Conservation (phyloP, 2,888 invertebrate species). For the Drosophila eohydei region DNA sequence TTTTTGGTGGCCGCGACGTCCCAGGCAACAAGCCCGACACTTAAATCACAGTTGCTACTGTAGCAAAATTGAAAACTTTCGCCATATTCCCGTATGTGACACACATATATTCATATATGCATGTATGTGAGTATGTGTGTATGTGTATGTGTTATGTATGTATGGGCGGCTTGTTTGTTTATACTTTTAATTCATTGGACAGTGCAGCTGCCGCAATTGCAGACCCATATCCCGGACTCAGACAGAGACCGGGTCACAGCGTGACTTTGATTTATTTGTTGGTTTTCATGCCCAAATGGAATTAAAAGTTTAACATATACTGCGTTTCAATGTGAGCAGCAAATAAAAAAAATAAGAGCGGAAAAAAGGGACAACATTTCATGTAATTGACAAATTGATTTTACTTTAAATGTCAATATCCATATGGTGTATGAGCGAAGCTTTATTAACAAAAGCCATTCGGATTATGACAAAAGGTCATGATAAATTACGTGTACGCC, state of each 20-base stretch:
- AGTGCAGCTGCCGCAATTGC: slow-evolving; percentile 63
- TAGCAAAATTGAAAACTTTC: slow-evolving; percentile 70
- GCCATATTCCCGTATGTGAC: slow-evolving; percentile 16
- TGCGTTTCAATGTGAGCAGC: slow-evolving; percentile 43
- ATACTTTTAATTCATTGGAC: slow-evolving; percentile 73
- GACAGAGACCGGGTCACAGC: slow-evolving; percentile 28
- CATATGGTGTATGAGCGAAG: slow-evolving; percentile 38
- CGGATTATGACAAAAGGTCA: slow-evolving; percentile 51
- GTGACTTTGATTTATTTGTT: slow-evolving; percentile 78
- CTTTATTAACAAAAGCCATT: slow-evolving; percentile 55
- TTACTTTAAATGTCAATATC: slow-evolving; percentile 62
- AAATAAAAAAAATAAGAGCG: slow-evolving; percentile 19
- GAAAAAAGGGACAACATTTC: slow-evolving; percentile 29
- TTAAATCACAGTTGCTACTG: slow-evolving; percentile 69
- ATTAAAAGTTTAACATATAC: slow-evolving; percentile 71
- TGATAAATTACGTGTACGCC: slow-evolving; percentile 53
- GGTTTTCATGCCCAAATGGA: slow-evolving; percentile 69
- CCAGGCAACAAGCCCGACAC: slow-evolving; percentile 37
- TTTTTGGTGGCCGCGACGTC: slow-evolving; percentile 41
- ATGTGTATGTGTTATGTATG: slow-evolving; percentile 16
- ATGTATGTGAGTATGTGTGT: slow-evolving; percentile 5
- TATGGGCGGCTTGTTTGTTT: slow-evolving; percentile 44
- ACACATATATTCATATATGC: neutral
- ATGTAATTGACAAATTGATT: slow-evolving; percentile 77
- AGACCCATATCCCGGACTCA: slow-evolving; percentile 26